Conservation (phyloP, 2,888 invertebrate species). For the Nemurella pictetii region DNA sequence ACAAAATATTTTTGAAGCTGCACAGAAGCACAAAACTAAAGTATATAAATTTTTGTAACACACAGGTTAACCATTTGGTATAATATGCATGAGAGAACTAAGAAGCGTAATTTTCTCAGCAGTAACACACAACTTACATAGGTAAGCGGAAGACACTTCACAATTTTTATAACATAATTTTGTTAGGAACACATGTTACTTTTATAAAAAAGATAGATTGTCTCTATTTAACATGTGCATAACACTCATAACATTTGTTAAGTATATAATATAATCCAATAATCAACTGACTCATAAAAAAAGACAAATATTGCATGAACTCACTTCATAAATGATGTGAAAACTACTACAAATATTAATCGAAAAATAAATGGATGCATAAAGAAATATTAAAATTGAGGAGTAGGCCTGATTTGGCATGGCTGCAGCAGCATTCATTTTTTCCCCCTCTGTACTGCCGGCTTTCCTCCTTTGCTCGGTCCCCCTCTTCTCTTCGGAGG, state of each 20-base stretch:
- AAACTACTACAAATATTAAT: background rate
- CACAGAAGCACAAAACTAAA: too few species aligned
- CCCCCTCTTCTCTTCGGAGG: constrained; percentile 25
- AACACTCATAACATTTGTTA: background rate
- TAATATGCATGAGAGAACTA: too few species aligned
- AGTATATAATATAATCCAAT: background rate
- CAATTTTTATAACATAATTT: background rate
- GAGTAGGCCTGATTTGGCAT: background rate
- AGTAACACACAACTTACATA: background rate
- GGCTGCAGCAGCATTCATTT: background rate
- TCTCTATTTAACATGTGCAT: background rate
- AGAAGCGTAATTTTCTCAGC: too few species aligned
- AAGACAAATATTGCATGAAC: background rate
- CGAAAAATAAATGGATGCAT: background rate
- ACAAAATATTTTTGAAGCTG: too few species aligned
- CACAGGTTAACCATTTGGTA: too few species aligned
- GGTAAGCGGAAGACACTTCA: too few species aligned
- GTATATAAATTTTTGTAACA: too few species aligned
- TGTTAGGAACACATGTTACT: background rate
- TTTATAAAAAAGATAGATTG: background rate
- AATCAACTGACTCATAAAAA: background rate
- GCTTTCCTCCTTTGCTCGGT: constrained; percentile 22
- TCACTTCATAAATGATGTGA: background rate
- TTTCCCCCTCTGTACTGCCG: constrained; percentile 12
- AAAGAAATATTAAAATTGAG: background rate